phyloP scores from a whole-genome alignment of 2,888 invertebrate genomes.

The Ptychoptera contaminata region DNA sequence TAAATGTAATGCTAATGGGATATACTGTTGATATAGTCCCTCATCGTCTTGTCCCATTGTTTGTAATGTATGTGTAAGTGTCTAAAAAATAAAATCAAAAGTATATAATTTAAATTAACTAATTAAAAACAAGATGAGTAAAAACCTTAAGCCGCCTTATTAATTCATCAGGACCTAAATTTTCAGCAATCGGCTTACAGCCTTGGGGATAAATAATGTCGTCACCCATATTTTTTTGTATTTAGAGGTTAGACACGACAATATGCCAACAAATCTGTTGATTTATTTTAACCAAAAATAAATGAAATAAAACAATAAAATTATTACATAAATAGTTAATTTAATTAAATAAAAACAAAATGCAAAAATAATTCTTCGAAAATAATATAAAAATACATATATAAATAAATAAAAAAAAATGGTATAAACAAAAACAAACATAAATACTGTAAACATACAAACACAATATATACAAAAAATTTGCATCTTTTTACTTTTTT shows the following conservation, averaged over 20 bases:
- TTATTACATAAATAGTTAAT: background rate
- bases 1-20: constrained; percentile 80
- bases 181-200: constrained; percentile 87
- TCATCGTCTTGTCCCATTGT: constrained; percentile 96
- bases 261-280: background rate
- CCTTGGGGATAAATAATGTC: constrained; percentile 89
- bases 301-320: background rate
- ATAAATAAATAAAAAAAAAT: too few species aligned
- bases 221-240: constrained; percentile 46
- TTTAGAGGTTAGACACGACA: background rate
- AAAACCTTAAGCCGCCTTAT: constrained; percentile 80
- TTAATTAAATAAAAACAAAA: background rate
- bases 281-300: background rate
- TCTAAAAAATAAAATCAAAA: constrained; percentile 32
- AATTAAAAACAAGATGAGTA: background rate
- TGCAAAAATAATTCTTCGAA: too few species aligned
- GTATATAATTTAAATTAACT: constrained; percentile 4
- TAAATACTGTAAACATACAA: too few species aligned
- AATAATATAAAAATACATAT: too few species aligned
- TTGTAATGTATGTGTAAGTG: constrained; percentile 84
- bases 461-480: too few species aligned
- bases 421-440: too few species aligned
- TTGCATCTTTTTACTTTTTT: too few species aligned
- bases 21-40: constrained; percentile 80
- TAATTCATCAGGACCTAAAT: constrained; percentile 89